Percentiles rank a stretch among this genome's conserved stretches.
Evolutionary conservation across 1,140 invertebrate genomes (phyloP).

Genomic region (Aethina tumida): DNA sequence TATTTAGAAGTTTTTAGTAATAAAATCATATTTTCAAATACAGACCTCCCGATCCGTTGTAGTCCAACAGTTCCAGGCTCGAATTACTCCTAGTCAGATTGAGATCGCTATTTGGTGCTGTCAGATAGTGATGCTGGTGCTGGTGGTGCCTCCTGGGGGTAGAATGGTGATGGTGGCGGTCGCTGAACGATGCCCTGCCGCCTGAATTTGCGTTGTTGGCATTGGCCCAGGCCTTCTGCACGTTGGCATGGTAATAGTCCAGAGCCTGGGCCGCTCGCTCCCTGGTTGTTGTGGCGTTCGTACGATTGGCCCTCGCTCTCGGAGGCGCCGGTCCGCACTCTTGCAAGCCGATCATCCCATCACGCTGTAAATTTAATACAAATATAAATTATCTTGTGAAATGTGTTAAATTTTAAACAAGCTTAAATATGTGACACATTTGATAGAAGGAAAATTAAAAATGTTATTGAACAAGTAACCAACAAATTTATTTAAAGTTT

Average conservation of each 20-base stretch:
- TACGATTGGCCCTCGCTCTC: constrained; percentile 25
- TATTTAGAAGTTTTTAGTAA: too few relatives aligned
- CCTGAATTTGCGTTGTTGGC: constrained; percentile 30
- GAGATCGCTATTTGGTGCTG: too few relatives aligned
- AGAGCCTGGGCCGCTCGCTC: constrained; percentile 39
- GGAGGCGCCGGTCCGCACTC: constrained; percentile 35
- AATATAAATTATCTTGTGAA: too few relatives aligned
- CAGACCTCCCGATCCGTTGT: constrained; percentile 28
- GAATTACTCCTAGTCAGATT: constrained; percentile 46
- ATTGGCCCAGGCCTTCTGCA: constrained; percentile 36
- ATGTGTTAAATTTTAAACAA: too few relatives aligned
- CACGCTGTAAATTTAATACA: constrained; percentile 35
- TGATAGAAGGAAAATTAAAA: too few relatives aligned
- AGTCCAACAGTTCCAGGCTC: constrained; percentile 44
- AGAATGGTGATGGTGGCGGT: constrained; percentile 27
- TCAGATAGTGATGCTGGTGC: too few relatives aligned
- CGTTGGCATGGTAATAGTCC: constrained; percentile 41
- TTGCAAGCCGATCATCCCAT: constrained; percentile 39
- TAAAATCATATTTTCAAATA: too few relatives aligned
- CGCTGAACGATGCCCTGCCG: constrained; percentile 29
- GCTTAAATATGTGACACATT: too few relatives aligned
- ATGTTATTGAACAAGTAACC: too few relatives aligned
- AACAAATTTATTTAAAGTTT: too few relatives aligned
- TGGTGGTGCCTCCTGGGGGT: constrained; percentile 8
- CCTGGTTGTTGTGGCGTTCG: constrained; percentile 21